A percentile compares a stretch with the other conserved stretches of the same genome.
Evolutionary conservation across 1,140 invertebrate genomes (phyloP).

Genomic region (Pseudomyrmex dendroicus): DNA sequence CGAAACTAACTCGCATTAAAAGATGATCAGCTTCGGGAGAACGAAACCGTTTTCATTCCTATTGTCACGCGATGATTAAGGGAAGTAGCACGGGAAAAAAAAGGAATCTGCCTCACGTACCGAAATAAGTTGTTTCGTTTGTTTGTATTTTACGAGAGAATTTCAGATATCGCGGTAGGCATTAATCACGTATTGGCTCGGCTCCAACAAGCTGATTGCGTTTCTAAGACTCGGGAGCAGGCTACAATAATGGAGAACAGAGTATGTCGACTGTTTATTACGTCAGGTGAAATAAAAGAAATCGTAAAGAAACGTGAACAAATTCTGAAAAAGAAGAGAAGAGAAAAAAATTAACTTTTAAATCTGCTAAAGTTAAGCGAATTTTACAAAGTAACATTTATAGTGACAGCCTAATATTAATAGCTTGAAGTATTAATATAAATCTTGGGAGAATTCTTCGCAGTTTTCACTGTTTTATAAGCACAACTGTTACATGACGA

Average conservation of each 20-base stretch:
- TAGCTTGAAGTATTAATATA: no score
- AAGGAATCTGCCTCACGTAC: constrained; percentile 64
- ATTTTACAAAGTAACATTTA: no score
- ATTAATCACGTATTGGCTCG: constrained; percentile 78
- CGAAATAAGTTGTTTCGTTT: constrained; percentile 76
- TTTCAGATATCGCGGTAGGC: constrained; percentile 53
- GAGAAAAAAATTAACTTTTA: no score
- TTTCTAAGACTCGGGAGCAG: constrained; percentile 11
- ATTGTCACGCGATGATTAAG: background rate
- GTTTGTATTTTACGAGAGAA: constrained; percentile 70
- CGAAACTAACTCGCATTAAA: background rate
- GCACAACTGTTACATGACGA: no score
- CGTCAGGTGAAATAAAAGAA: background rate
- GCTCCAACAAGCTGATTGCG: constrained; percentile 70
- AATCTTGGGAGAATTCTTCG: no score
- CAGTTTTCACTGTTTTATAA: no score
- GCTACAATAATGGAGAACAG: background rate
- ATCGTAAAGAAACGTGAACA: background rate
- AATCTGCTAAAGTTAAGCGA: no score
- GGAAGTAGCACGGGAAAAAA: background rate
- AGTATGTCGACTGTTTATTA: constrained; percentile 2
- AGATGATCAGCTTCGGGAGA: constrained; percentile 16
- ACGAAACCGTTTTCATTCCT: background rate
- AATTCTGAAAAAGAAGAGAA: background rate
- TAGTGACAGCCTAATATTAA: no score